Evolutionary conservation across 37 sponge, comb jelly and placozoan genomes (phyloP), one percentile per base, ranked within the genome.

Genomic region (Chondrilla cf. caribensis): DNA sequence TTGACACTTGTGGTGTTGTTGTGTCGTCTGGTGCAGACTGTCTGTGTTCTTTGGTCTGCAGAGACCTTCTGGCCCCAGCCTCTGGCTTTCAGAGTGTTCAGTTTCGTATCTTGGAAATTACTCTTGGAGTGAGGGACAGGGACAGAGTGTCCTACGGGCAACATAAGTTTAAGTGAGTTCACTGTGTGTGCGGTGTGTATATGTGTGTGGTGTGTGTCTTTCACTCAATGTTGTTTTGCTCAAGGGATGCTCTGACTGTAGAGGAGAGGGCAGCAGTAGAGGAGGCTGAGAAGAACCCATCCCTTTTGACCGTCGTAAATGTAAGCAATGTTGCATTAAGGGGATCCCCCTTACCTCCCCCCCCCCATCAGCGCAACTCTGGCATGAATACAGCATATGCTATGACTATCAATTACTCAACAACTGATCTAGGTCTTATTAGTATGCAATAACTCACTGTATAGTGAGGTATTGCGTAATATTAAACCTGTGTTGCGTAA

Each of bases 31-130:
- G n/a, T n/a, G n/a, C n/a, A n/a, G n/a, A n/a, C n/a, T 73, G 38
- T 32, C 5, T 29, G 58, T 78, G 25, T 78, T 54, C 7, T 44
- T 5, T 11, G 8, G 18, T 78, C 14, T 17, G 8, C 62, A 81
- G 88, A 47, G 86, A 86, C 65, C 37, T 78, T 24, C 55, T 89
- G 24, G 59, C 68, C 19, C 85, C 85, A 31, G 82, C 90, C 28
- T 89, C 90, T 40, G 90, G 90, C 1, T 89, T 86, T 80, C 90
- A 89, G 58, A 89, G 90, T 33, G 25, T 57, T 19, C 90, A 89
- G 82, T 89, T 89, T 43, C 73, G 90, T 26, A 39, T 87, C 24
- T 14, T 89, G 24, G 90, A 89, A 41, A 62, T 42, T 0, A 66
- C 54, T 24, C 68, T 89, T n/a, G 90, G 90, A 44, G 11, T 89